Conservation (phyloP, 2,888 invertebrate species). For the Amblyjoppa fuscipennis region DNA sequence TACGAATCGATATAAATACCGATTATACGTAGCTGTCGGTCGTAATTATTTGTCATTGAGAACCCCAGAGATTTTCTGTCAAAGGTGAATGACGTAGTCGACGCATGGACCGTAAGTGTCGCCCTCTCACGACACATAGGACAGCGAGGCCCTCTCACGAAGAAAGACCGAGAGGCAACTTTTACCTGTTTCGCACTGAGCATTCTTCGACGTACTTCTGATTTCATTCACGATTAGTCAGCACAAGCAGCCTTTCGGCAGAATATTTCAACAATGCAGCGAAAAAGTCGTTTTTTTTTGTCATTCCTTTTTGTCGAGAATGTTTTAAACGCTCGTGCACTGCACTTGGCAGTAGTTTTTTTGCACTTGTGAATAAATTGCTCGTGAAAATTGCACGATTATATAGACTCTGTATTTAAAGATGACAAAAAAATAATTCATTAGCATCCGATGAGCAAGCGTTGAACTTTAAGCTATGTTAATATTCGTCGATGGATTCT, state of each 20-base stretch:
- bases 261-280: neutral
- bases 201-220: neutral
- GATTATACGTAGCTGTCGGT: neutral
- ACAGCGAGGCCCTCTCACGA: neutral
- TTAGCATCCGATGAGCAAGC: conserved; percentile 17
- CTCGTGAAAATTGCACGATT: neutral
- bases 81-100: conserved; percentile 74
- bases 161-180: conserved; percentile 1
- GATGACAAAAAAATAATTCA: conserved; percentile 12
- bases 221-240: conserved; percentile 24
- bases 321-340: neutral
- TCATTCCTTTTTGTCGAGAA: neutral
- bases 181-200: conserved; percentile 4
- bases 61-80: conserved; percentile 69
- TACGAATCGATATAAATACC: neutral
- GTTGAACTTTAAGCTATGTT: conserved; percentile 62
- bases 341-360: neutral
- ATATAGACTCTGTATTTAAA: neutral
- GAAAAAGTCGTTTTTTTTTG: neutral
- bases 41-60: neutral
- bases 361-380: neutral
- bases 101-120: conserved; percentile 73
- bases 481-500: conserved; percentile 22
- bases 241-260: neutral
- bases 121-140: conserved; percentile 67